Evolutionary conservation across 2,888 invertebrate species (phyloP).

Genomic region (Lycocerus yunnanus): DNA sequence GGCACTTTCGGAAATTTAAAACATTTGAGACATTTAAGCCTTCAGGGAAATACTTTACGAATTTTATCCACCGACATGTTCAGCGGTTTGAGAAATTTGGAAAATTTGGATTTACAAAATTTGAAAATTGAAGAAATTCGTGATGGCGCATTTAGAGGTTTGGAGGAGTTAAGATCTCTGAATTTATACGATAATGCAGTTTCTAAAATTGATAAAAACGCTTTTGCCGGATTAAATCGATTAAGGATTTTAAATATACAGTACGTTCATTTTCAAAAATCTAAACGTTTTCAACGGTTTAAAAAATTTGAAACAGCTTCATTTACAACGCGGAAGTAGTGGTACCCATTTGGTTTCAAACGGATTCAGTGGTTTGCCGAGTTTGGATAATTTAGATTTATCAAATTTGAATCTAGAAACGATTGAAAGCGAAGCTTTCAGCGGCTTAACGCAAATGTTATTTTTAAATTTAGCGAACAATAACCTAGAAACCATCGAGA

Average conservation of each 20-base stretch:
- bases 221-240: not conserved
- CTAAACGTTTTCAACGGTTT: slow-evolving; percentile 9
- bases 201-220: slow-evolving; percentile 1
- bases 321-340: not conserved
- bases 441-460: not conserved
- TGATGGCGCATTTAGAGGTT: slow-evolving; percentile 5
- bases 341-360: not conserved
- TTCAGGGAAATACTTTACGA: slow-evolving; percentile 10
- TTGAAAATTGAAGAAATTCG: slow-evolving; percentile 3
- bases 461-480: not conserved
- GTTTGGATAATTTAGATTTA: not conserved
- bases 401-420: not conserved
- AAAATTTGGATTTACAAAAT: not conserved
- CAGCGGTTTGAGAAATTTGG: slow-evolving; percentile 1
- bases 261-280: not conserved
- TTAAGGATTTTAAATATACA: not conserved
- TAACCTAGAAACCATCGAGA: not conserved
- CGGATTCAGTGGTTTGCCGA: not conserved
- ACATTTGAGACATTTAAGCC: slow-evolving; percentile 4
- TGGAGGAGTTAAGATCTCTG: not conserved
- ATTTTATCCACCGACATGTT: slow-evolving; percentile 6
- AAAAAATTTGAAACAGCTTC: not conserved
- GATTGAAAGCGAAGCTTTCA: not conserved
- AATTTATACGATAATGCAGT: slow-evolving; percentile 7
- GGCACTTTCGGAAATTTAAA: slow-evolving; percentile 10